Base-by-base conservation (phyloP, 2,888 invertebrate species). In the Drosophila anomalata region DNA sequence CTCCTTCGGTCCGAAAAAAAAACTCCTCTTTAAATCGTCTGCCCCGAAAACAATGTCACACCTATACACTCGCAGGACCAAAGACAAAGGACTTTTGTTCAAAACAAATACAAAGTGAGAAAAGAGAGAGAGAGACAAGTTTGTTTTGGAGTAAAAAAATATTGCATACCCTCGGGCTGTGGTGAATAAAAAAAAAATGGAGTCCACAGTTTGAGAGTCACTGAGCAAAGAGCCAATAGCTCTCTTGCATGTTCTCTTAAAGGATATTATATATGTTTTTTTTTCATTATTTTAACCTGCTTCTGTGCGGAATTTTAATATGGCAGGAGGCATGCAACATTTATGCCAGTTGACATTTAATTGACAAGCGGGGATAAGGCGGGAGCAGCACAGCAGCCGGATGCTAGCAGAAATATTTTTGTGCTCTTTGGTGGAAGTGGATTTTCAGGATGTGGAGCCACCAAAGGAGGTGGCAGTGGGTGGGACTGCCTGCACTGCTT, bases 331-430 rank as follows among this genome's bases (percentile, higher is more conserved):
- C 62, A 63, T 63, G 63, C 70, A 74, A 76, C 80, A 74, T 81
- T 87, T 78, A 75, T 75, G 73, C 74, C 73, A 77, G 79, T 80
- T 87, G 87, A 85, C 84, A 86, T 82, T 77, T 88, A 84, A 87
- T 87, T 87, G 87, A 87, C 83, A 83, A 76, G 77, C 62, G 17
- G 56, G 63, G 56, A 61, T 41, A 22, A 31, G 47, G 41, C n/a
- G 62, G 53, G 33, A 39, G 41, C 29, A 46, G 22, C 22, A 22
- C 29, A 46, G 22, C 22, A 22, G 22, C 51, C 33, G 61, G 62
- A 65, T 62, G 63, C 52, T 53, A 47, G 31, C 63, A 61, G 63
- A 65, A 63, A 63, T 54, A 66, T 66, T 66, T 62, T 42, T 48
- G 48, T 66, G 63, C 70, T 77, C 70, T 62, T 56, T 56, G 47